Conservation (phyloP, 2,888 invertebrate species). For the Tuta absoluta region DNA sequence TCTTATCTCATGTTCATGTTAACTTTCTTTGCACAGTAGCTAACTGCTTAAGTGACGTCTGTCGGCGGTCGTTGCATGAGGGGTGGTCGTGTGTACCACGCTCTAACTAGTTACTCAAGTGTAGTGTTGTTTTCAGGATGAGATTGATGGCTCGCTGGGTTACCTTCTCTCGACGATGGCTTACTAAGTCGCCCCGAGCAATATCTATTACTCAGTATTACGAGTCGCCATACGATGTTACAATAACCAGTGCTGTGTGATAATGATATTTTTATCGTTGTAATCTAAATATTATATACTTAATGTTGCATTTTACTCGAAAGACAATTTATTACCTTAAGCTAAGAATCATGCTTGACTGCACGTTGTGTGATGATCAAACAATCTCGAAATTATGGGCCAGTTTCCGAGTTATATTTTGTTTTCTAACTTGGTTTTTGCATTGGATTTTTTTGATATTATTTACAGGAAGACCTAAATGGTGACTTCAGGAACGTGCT, state of each 20-base stretch:
- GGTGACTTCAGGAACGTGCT: slow-evolving; percentile 86
- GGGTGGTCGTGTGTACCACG: slow-evolving; percentile 48
- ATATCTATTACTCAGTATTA: slow-evolving; percentile 57
- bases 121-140: slow-evolving; percentile 83
- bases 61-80: slow-evolving; percentile 54
- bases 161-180: slow-evolving; percentile 84
- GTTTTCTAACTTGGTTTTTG: slow-evolving; percentile 52
- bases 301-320: slow-evolving; percentile 55
- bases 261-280: slow-evolving; percentile 34
- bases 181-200: slow-evolving; percentile 71
- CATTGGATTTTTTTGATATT: slow-evolving; percentile 65
- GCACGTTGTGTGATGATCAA: slow-evolving; percentile 57
- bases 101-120: slow-evolving; percentile 59
- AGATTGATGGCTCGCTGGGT: slow-evolving; percentile 83
- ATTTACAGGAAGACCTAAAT: slow-evolving; percentile 84
- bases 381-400: slow-evolving; percentile 64
- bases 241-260: slow-evolving; percentile 53
- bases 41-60: slow-evolving; percentile 59
- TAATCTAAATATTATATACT: slow-evolving; percentile 42
- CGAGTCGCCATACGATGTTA: slow-evolving; percentile 54
- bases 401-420: slow-evolving; percentile 58
- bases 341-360: slow-evolving; percentile 49
- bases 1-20: slow-evolving; percentile 60
- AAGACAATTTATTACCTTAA: slow-evolving; percentile 54
- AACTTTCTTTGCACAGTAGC: slow-evolving; percentile 70